Percentiles rank a stretch among this genome's conserved stretches.
phyloP scores from a whole-genome alignment of 2,888 invertebrate species.

The Apamea crenata region DNA sequence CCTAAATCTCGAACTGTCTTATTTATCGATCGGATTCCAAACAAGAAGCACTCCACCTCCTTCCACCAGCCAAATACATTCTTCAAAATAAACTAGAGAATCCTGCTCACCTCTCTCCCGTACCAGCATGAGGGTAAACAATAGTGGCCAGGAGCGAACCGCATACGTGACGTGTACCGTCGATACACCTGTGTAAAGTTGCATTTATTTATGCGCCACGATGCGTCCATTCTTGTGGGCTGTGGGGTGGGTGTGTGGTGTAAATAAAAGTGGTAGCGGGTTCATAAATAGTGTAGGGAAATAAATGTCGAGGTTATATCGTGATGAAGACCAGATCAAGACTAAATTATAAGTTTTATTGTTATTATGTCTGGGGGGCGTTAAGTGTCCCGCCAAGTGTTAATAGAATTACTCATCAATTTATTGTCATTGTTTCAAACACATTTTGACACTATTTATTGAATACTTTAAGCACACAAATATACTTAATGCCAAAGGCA shows the following conservation, averaged over 20 bases:
- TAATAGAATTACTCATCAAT: too few species aligned
- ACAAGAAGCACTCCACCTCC: neutral
- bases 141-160: slow-evolving; percentile 50
- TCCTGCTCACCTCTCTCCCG: neutral
- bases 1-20: too few species aligned
- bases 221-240: slow-evolving; percentile 70
- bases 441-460: too few species aligned
- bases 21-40: neutral
- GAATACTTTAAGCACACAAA: too few species aligned
- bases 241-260: slow-evolving; percentile 43
- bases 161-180: slow-evolving; percentile 74
- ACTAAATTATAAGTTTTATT: too few species aligned
- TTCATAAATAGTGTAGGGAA: neutral
- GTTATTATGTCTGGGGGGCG: too few species aligned
- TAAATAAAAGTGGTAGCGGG: slow-evolving; percentile 57
- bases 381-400: too few species aligned
- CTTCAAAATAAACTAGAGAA: slow-evolving; percentile 1
- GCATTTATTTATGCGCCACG: slow-evolving; percentile 82
- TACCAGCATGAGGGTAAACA: slow-evolving; percentile 47
- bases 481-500: too few species aligned
- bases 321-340: neutral
- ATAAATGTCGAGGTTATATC: neutral
- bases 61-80: neutral
- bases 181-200: slow-evolving; percentile 82
- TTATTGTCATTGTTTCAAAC: too few species aligned